A percentile compares a stretch with the other conserved stretches of the same genome.
These are phyloP conservation scores for Ciconia maguari DNA, from an alignment of 2,113 vertebrate genomes.

Conservation along the genomic window DNA sequence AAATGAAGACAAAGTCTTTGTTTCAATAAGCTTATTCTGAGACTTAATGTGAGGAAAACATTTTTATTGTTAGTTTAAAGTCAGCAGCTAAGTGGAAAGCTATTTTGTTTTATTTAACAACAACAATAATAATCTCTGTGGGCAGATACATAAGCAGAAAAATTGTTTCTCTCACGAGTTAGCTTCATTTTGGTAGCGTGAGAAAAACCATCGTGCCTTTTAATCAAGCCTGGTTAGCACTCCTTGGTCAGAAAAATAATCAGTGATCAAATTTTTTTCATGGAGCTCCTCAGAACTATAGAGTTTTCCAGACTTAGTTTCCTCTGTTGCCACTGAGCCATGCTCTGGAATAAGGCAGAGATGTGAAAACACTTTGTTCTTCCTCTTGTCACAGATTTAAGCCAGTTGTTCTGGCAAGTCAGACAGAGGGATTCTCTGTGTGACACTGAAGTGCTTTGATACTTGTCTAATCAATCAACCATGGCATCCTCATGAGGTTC, in stretches of 20 bases:
- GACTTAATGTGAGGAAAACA: not conserved
- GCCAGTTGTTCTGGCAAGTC: not conserved
- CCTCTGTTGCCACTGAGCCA: not conserved
- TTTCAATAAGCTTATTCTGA: not conserved
- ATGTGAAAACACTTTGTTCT: not conserved
- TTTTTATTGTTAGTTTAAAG: not conserved
- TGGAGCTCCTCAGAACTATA: not conserved
- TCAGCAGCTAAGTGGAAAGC: not conserved
- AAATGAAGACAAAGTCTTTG: not conserved
- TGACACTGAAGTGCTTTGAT: not conserved
- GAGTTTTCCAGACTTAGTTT: not conserved
- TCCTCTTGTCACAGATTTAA: not conserved
- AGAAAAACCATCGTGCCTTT: not conserved
- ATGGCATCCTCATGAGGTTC: not conserved
- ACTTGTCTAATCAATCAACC: not conserved
- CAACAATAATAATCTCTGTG: not conserved
- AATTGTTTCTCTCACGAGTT: not conserved
- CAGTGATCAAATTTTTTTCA: not conserved
- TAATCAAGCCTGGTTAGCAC: not conserved
- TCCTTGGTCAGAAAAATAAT: not conserved
- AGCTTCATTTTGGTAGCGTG: not conserved
- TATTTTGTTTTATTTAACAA: not conserved
- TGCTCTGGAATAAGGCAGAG: not conserved
- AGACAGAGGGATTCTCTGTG: not conserved
- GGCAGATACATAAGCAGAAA: not conserved